Percentiles rank a stretch among this genome's conserved stretches.
Conservation (phyloP, 2,797 vertebrate species). For the Limosa lapponica region DNA sequence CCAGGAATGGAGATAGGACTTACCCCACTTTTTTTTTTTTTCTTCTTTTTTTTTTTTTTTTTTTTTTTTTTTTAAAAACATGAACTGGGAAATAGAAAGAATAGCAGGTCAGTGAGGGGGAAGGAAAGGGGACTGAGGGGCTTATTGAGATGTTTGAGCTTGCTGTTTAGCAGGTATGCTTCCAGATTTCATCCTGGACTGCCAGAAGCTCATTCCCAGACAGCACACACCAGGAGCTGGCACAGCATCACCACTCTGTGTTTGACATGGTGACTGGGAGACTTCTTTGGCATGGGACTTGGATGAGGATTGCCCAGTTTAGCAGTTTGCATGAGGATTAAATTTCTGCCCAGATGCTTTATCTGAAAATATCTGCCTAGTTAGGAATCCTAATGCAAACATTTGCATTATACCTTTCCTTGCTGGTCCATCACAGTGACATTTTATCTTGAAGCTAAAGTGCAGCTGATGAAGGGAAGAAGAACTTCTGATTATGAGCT, state of each 20-base stretch:
- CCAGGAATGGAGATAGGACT: not conserved
- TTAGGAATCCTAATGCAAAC: not conserved
- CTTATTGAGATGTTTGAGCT: not conserved
- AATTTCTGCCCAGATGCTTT: not conserved
- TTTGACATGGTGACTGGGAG: not conserved
- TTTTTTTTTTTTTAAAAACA: not conserved
- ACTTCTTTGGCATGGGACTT: not conserved
- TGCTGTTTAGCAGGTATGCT: not conserved
- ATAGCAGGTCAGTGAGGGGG: not conserved
- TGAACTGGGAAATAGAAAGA: not conserved
- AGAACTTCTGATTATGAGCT: not conserved
- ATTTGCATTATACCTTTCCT: not conserved
- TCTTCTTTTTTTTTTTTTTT: too few species aligned
- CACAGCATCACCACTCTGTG: not conserved
- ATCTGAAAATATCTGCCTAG: not conserved
- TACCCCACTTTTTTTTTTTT: not conserved
- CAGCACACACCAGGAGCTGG: not conserved
- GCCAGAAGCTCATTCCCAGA: not conserved
- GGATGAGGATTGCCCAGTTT: not conserved
- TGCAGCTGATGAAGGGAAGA: not conserved
- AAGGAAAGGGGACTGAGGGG: not conserved
- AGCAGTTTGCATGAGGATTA: not conserved
- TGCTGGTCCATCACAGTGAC: not conserved
- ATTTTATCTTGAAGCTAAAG: not conserved
- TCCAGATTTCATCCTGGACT: not conserved